These are phyloP conservation scores for Cinclus cinclus DNA, from an alignment of 2,113 vertebrate genomes.

Conservation along the genomic window DNA sequence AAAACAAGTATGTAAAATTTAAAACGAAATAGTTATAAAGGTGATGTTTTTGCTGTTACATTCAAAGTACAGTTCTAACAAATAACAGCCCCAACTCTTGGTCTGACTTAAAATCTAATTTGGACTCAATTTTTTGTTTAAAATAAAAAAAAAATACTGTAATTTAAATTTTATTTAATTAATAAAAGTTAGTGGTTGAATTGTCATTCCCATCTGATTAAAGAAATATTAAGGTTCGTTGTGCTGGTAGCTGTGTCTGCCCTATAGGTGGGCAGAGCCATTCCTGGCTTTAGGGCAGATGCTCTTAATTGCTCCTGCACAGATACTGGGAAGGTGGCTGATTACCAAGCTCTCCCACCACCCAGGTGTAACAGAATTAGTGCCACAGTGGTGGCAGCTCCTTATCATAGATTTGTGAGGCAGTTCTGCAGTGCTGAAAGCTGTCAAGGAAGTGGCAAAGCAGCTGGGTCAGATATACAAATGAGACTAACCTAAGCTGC, in stretches of 20 bases:
- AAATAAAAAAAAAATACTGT: neutral
- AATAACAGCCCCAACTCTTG: neutral
- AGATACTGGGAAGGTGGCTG: neutral
- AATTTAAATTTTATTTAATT: neutral
- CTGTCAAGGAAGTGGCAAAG: neutral
- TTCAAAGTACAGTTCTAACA: neutral
- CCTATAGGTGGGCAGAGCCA: neutral
- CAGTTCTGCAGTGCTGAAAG: neutral
- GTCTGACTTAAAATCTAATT: neutral
- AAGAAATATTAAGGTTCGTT: neutral
- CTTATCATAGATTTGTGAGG: neutral
- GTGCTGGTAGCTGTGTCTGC: neutral
- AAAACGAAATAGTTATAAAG: neutral
- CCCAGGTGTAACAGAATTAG: neutral
- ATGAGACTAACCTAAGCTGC: neutral
- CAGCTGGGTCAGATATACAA: neutral
- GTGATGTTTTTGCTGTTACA: neutral
- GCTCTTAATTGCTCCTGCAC: neutral
- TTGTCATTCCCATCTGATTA: neutral
- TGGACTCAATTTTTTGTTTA: neutral
- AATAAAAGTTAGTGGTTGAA: neutral
- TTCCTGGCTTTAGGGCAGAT: neutral
- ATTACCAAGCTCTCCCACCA: neutral
- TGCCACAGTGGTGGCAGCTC: neutral
- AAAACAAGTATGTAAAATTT: neutral